phyloP scores from a whole-genome alignment of 2,888 invertebrate species.

The Lydus trimaculatus region DNA sequence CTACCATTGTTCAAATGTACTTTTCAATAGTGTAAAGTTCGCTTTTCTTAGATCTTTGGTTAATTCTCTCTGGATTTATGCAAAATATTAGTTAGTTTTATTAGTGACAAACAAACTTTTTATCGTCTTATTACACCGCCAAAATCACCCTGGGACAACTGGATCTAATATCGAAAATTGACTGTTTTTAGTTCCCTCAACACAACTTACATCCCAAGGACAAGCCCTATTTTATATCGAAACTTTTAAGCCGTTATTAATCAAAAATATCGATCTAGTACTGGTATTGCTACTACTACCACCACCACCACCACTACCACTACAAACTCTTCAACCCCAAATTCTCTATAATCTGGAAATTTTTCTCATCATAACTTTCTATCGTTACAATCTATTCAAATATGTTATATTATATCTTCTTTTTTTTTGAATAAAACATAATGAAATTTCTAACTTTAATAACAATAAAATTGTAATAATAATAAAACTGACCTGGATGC shows the following conservation, averaged over 20 bases:
- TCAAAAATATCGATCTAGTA: constrained; percentile 12
- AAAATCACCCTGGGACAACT: too few relatives aligned
- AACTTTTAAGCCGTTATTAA: constrained; percentile 6
- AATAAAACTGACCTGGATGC: constrained; percentile 43
- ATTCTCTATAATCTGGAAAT: constrained; percentile 5
- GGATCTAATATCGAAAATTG: too few relatives aligned
- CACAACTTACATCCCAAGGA: neutral
- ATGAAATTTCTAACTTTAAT: neutral
- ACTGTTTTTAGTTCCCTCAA: neutral
- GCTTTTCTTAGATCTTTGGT: too few relatives aligned
- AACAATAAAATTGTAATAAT: too few relatives aligned
- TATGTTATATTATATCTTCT: neutral
- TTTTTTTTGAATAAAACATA: neutral
- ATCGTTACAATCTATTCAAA: constrained; percentile 7
- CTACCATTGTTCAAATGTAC: too few relatives aligned
- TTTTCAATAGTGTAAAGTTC: too few relatives aligned
- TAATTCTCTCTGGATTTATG: too few relatives aligned
- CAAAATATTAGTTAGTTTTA: too few relatives aligned
- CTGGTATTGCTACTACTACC: too few relatives aligned
- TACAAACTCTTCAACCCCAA: neutral
- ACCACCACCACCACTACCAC: too few relatives aligned
- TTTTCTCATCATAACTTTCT: constrained; percentile 2
- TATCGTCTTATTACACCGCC: too few relatives aligned
- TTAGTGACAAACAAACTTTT: too few relatives aligned
- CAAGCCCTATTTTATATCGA: constrained; percentile 2